phyloP scores from a whole-genome alignment of 64 coral and sea anemone genomes.

The Pocillopora verrucosa region DNA sequence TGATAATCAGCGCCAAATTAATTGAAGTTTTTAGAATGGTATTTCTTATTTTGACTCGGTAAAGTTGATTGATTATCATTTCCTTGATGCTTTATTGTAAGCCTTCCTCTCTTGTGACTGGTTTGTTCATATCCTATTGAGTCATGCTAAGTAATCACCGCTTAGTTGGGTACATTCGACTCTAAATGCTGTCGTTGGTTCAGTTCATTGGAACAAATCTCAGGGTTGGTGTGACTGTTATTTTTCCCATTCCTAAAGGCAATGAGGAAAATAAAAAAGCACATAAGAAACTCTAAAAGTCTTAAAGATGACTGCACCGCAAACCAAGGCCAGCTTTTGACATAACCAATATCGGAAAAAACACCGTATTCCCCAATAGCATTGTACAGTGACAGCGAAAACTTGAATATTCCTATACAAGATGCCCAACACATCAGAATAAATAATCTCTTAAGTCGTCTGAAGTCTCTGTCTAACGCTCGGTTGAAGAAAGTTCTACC shows the following conservation, averaged over 20 bases:
- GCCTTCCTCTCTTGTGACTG: too few species aligned
- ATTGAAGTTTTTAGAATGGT: too few species aligned
- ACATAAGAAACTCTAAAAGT: constrained; percentile 18
- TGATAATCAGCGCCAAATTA: too few species aligned
- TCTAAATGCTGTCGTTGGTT: not conserved
- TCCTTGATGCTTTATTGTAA: too few species aligned
- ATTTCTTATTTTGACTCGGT: too few species aligned
- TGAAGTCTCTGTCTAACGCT: constrained; percentile 2
- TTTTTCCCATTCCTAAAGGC: not conserved
- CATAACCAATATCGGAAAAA: constrained; percentile 7
- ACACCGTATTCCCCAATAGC: constrained; percentile 6
- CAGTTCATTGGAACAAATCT: not conserved
- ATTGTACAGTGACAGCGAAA: constrained; percentile 16
- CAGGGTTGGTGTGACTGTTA: not conserved
- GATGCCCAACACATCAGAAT: constrained; percentile 37
- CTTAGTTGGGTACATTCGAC: too few species aligned
- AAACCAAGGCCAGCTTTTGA: constrained; percentile 47
- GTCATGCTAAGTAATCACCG: too few species aligned
- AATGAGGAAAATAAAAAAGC: constrained; percentile 34
- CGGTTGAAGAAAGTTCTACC: not conserved
- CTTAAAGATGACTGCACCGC: constrained; percentile 26
- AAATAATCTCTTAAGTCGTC: constrained; percentile 4
- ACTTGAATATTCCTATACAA: constrained; percentile 22
- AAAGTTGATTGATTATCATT: too few species aligned
- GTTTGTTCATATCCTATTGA: too few species aligned